A percentile compares a stretch with the other conserved stretches of the same genome.
phyloP scores from a whole-genome alignment of 2,888 invertebrate genomes.

The Sturmia bella region DNA sequence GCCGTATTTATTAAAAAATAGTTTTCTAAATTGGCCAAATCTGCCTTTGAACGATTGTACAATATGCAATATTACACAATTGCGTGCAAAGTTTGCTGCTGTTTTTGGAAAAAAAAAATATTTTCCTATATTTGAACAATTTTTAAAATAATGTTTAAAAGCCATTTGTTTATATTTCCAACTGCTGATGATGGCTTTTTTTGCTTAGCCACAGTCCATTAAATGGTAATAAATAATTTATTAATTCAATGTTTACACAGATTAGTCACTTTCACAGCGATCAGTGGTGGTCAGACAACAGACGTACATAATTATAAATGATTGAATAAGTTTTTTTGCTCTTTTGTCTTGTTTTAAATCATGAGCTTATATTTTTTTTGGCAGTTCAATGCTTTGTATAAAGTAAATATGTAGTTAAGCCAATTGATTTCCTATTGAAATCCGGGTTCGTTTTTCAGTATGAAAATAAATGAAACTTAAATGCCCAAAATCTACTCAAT shows the following conservation, averaged over 20 bases:
- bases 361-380: conserved; percentile 19
- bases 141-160: too few species aligned
- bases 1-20: too few species aligned
- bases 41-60: too few species aligned
- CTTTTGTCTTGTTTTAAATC: not conserved
- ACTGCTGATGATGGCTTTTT: not conserved
- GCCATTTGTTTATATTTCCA: not conserved
- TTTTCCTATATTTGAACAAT: too few species aligned
- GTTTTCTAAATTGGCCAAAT: too few species aligned
- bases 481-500: too few species aligned
- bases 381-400: conserved; percentile 14
- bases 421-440: too few species aligned
- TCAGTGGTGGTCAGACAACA: conserved; percentile 17
- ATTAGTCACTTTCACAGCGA: conserved; percentile 47
- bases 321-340: conserved; percentile 37
- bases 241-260: conserved; percentile 29
- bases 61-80: too few species aligned
- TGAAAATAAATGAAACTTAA: too few species aligned
- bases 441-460: too few species aligned
- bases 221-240: conserved; percentile 39
- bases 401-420: not conserved
- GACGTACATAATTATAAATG: conserved; percentile 19
- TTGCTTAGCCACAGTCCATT: conserved; percentile 12
- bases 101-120: too few species aligned
- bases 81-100: too few species aligned